Base-by-base conservation (phyloP, 2,113 vertebrate genomes). In the Pyxicephalus adspersus region DNA sequence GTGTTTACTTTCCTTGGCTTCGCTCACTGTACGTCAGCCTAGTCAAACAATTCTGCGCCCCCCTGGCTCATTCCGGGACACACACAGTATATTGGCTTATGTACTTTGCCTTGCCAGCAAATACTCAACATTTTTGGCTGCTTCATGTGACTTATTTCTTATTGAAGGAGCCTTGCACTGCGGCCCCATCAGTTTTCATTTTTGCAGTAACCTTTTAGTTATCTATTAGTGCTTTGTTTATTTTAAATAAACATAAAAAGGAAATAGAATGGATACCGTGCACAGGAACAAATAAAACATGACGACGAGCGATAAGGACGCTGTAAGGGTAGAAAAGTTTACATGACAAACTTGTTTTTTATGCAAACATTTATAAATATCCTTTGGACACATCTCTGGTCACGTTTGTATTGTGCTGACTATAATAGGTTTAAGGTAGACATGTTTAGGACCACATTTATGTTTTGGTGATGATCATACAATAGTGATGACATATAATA, bases 111-210 rank as follows among this genome's bases (percentile, higher is more conserved):
- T 26, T 52, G 54, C 20, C 29, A 79, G 64, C 64, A 79, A 79
- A 79, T 79, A 60, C 13, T 58, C 28, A 58, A 58, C 76, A 68
- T 79, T 66, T 77, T 67, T 77, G 63, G 28, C 54, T 64, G 23
- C 57, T 67, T 54, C 34, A n/a, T 57, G 50, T 57, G 52, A 57
- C 60, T 51, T 67, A 28, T 55, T 54, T 57, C 5, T 65, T 13
- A 64, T 26, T 64, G n/a, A 76, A 25, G 17, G 4, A n/a, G 38
- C 9, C 19, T 22, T n/a, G 20, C 60, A 61, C 25, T 4, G 2
- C 7, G 60, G n/a, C 9, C 57, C 20, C n/a, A 45, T 58, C 9
- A 22, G 19, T 57, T 7, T 25, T 16, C 25, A 28, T 63, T 9
- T 16, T 63, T 17, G 23, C 4, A 63, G 5, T 26, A 63, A 63